phyloP scores from a whole-genome alignment of 2,888 invertebrate species.

The Phrixothrix hirtus region DNA sequence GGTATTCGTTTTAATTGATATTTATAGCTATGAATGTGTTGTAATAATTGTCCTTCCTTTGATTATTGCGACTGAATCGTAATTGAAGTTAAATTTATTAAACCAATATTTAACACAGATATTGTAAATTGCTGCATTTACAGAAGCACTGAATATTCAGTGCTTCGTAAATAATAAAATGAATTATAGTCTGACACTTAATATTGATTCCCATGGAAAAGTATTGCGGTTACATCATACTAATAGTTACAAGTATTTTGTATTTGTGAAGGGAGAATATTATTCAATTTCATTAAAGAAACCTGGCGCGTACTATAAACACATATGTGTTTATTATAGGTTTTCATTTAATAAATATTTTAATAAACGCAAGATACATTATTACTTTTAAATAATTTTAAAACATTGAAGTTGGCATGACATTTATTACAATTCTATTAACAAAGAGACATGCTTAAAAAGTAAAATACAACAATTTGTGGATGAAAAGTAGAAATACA shows the following conservation, averaged over 20 bases:
- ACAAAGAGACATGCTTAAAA: constrained; percentile 30
- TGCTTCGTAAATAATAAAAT: constrained; percentile 23
- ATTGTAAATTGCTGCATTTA: constrained; percentile 40
- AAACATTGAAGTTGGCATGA: constrained; percentile 16
- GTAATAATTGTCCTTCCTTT: constrained; percentile 2
- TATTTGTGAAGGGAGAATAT: constrained; percentile 21
- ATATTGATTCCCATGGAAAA: constrained; percentile 16
- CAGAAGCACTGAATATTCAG: constrained; percentile 37
- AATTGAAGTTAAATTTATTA: constrained; percentile 20
- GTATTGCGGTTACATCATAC: constrained; percentile 22
- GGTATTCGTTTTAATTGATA: no score
- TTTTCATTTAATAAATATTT: background rate
- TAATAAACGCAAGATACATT: background rate
- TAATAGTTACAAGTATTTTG: constrained; percentile 35
- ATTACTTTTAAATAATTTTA: constrained; percentile 15
- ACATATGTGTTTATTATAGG: background rate
- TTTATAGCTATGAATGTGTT: no score
- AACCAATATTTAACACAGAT: constrained; percentile 38
- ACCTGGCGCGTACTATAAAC: background rate
- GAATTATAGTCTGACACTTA: constrained; percentile 30
- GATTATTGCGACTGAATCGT: no score
- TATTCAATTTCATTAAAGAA: constrained; percentile 6
- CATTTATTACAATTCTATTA: constrained; percentile 31
- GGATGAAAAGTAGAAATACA: constrained; percentile 23
- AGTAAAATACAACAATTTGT: constrained; percentile 25